These are phyloP conservation scores for Cataglyphis altisquamis DNA, from an alignment of 2,888 invertebrate species.

Conservation along the genomic window DNA sequence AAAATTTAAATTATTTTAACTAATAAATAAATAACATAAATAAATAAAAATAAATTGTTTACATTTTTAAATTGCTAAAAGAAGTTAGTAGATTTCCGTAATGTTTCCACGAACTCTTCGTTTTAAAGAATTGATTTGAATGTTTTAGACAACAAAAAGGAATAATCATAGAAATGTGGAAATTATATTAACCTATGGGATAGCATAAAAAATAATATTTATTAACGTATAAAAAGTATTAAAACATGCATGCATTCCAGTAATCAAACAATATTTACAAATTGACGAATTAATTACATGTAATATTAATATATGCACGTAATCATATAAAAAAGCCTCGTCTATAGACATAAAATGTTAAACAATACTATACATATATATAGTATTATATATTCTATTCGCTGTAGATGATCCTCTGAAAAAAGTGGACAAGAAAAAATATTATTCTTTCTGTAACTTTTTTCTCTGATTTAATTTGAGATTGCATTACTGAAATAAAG, in stretches of 20 bases:
- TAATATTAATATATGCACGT: conserved; percentile 26
- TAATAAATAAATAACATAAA: no score
- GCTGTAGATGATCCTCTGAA: background rate
- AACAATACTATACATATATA: no score
- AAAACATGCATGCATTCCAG: conserved; percentile 53
- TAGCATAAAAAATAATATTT: conserved; percentile 65
- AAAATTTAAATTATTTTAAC: background rate
- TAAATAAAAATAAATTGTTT: conserved; percentile 16
- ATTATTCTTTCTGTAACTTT: conserved; percentile 3
- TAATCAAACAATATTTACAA: conserved; percentile 70
- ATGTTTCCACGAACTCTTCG: background rate
- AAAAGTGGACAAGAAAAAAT: conserved; percentile 1
- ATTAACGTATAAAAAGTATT: conserved; percentile 73
- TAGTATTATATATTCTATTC: background rate
- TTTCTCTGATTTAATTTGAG: background rate
- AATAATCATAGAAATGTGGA: background rate
- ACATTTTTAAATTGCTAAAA: background rate
- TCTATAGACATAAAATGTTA: background rate
- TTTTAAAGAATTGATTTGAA: background rate
- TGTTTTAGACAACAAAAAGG: background rate
- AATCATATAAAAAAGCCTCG: background rate
- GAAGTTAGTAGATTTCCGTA: background rate
- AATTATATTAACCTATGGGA: conserved; percentile 26
- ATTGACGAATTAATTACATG: conserved; percentile 58
- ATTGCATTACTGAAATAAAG: background rate